Percentiles rank a stretch among this genome's conserved stretches.
Evolutionary conservation across 1,140 invertebrate genomes (phyloP).

Genomic region (Cepaea nemoralis): DNA sequence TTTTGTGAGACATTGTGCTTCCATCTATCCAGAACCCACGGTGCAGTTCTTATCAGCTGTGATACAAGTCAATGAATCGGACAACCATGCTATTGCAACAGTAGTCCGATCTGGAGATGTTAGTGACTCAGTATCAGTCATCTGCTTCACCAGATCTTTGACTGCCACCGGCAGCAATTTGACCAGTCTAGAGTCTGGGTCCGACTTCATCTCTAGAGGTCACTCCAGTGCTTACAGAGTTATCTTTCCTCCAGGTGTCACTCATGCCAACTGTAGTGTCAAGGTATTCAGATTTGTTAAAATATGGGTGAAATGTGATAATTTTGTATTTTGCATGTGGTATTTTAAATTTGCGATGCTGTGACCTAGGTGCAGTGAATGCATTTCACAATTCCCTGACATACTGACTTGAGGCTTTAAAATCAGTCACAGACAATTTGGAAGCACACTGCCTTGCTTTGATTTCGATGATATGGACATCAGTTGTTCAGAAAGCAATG

Average conservation of each 20-base stretch:
- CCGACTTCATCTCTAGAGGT: conserved; percentile 50
- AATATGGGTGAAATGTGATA: background rate
- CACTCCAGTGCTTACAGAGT: conserved; percentile 58
- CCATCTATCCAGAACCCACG: conserved; percentile 57
- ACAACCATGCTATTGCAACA: conserved; percentile 54
- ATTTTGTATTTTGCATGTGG: no score
- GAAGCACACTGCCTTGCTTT: no score
- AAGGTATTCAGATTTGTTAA: conserved; percentile 51
- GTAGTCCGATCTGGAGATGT: conserved; percentile 66
- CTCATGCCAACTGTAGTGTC: conserved; percentile 65
- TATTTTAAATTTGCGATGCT: no score
- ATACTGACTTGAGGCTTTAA: no score
- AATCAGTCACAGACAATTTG: no score
- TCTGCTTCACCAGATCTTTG: conserved; percentile 65
- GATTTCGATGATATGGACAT: no score
- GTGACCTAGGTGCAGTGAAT: no score
- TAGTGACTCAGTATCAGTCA: conserved; percentile 63
- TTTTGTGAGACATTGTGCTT: background rate
- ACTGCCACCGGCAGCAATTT: conserved; percentile 65
- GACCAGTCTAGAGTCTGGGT: conserved; percentile 61
- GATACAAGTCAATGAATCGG: conserved; percentile 66
- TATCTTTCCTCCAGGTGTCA: conserved; percentile 63
- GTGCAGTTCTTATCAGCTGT: conserved; percentile 60
- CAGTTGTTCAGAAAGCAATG: no score
- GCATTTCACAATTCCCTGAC: no score